phyloP scores from a whole-genome alignment of 2,888 invertebrate genomes.

The Drosophila prostipennis region DNA sequence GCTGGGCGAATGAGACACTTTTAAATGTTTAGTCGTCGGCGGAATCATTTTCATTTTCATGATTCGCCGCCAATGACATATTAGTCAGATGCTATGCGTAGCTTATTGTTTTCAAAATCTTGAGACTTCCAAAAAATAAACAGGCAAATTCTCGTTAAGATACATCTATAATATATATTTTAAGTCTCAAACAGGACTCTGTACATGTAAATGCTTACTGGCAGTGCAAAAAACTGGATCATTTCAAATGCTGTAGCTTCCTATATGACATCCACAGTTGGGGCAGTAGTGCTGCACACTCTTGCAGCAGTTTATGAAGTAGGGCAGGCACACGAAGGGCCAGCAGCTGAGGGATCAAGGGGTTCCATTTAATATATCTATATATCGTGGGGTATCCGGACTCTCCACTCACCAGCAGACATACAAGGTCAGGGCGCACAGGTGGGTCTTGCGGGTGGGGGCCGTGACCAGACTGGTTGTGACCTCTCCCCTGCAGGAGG shows the following conservation, averaged over 20 bases:
- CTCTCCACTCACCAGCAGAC: slow-evolving; percentile 63
- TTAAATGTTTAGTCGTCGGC: too few species aligned
- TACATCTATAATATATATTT: too few species aligned
- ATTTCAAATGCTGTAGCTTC: slow-evolving; percentile 55
- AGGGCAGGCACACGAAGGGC: slow-evolving; percentile 72
- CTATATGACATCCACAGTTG: slow-evolving; percentile 75
- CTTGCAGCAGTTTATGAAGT: slow-evolving; percentile 75
- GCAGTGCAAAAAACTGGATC: neutral
- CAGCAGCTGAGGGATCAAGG: slow-evolving; percentile 59
- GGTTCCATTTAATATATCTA: neutral
- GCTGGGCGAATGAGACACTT: too few species aligned
- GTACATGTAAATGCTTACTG: neutral
- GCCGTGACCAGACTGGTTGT: slow-evolving; percentile 48
- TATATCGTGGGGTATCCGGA: neutral
- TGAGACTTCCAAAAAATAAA: too few species aligned
- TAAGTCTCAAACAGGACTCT: too few species aligned
- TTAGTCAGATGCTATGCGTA: too few species aligned
- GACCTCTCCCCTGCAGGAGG: slow-evolving; percentile 64
- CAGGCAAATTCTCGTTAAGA: too few species aligned
- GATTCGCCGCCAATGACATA: too few species aligned
- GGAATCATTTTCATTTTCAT: too few species aligned
- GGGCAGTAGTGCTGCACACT: slow-evolving; percentile 77
- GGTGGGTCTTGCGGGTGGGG: slow-evolving; percentile 61
- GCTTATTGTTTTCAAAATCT: too few species aligned
- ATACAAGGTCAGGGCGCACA: slow-evolving; percentile 60